phyloP scores from a whole-genome alignment of 2,113 vertebrate species.

The Seriola aureovittata region DNA sequence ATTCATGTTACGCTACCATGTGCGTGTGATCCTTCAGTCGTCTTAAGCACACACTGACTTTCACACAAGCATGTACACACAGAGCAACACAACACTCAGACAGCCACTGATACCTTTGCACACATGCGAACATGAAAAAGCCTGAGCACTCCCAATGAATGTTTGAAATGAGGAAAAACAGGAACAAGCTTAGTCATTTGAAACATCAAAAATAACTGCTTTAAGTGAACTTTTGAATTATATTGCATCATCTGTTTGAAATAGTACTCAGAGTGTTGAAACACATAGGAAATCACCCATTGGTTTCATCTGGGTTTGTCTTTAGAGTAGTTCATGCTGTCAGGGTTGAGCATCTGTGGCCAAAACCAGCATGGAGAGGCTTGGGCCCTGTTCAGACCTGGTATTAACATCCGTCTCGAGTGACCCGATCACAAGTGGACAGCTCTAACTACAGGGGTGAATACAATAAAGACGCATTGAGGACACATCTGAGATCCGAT shows the following conservation, averaged over 20 bases:
- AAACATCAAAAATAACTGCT: constrained; percentile 58
- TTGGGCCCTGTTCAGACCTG: background rate
- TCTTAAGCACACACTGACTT: constrained; percentile 46
- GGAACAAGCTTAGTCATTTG: constrained; percentile 47
- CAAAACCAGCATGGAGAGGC: constrained; percentile 24
- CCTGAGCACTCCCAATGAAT: constrained; percentile 32
- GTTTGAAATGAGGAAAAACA: constrained; percentile 60
- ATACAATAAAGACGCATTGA: no score
- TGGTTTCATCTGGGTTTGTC: constrained; percentile 44
- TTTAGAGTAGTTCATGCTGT: constrained; percentile 27
- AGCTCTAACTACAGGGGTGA: no score
- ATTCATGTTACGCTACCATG: constrained; percentile 73
- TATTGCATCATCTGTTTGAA: constrained; percentile 70
- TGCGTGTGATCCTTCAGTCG: constrained; percentile 54
- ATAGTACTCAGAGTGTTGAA: constrained; percentile 67
- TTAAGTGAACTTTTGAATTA: constrained; percentile 53
- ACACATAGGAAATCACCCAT: constrained; percentile 56
- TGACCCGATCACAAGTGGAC: no score
- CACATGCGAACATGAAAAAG: constrained; percentile 48
- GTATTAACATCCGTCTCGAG: no score
- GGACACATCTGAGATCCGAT: no score
- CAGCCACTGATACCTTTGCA: constrained; percentile 4
- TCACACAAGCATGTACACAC: constrained; percentile 8
- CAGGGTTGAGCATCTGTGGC: background rate
- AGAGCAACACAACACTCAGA: constrained; percentile 42